Evolutionary conservation across 2,888 invertebrate species (phyloP), one percentile per base, ranked within the genome.

Genomic region (Lysandra bellargus): DNA sequence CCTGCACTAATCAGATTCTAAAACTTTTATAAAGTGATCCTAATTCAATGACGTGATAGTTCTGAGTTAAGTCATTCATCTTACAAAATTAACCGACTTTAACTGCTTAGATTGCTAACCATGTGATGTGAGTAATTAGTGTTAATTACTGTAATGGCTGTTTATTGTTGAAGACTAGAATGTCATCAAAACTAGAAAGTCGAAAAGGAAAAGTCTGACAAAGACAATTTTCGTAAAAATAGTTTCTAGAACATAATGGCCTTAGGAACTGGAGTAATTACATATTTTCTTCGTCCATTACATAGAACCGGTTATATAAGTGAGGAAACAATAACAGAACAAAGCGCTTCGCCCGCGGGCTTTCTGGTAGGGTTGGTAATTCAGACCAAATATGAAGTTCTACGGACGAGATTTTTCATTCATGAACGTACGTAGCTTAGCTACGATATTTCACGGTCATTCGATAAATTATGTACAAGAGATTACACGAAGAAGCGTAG

Each of bases 161-260:
- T 57, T 57, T 72, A 79, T 40, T 76, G 53, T 69, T 30, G 12
- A 76, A 23, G 44, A 37, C 77, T 72, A 77, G 49, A 69, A 57
- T 14, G 30, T 44, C 72, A 40, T 79, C 12, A 17, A 72, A 72
- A 77, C 69, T 78, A 79, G 77, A 76, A 76, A 78, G 69, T 69
- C 23, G 4, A 14, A 17, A 78, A 64, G 78, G n/a, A n/a, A 78
- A 78, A 30, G 49, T 30, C 69, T 37, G 61, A n/a, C 75, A 57
- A n/a, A 37, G 33, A 37, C n/a, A 37, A 60, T 57, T 14, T 77
- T 60, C 9, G 53, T 60, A 53, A 57, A 53, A 77, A 77, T 77
- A 33, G 60, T 77, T 77, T 77, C 77, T 60, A 53, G 17, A 60
- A 57, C 14, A n/a, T 57, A 77, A 57, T 64, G 44, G 33, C 30